phyloP scores from a whole-genome alignment of 1,140 invertebrate species.

The Macrocentrus cingulum region DNA sequence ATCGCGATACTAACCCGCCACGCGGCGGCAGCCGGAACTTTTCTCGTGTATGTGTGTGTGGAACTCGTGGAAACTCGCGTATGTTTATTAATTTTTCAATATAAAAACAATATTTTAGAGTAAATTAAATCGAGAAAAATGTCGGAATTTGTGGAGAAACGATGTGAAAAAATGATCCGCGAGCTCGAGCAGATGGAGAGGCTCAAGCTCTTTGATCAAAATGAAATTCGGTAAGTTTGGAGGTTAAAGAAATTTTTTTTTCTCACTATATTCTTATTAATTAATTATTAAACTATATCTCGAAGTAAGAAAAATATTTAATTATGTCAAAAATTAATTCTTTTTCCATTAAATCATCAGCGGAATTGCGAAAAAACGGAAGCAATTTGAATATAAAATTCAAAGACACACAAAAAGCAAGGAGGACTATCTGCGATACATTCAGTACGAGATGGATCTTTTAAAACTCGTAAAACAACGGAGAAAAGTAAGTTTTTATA shows the following conservation, averaged over 20 bases:
- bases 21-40: too few relatives aligned
- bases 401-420: conserved; percentile 68
- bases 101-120: too few relatives aligned
- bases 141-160: conserved; percentile 75
- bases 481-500: conserved; percentile 49
- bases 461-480: conserved; percentile 66
- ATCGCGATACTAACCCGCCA: too few relatives aligned
- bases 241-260: conserved; percentile 22
- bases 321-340: too few relatives aligned
- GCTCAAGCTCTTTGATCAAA: conserved; percentile 66
- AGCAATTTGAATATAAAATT: conserved; percentile 72
- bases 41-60: too few relatives aligned
- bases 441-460: conserved; percentile 72
- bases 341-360: conserved; percentile 51
- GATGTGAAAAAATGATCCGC: conserved; percentile 71
- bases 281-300: too few relatives aligned
- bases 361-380: conserved; percentile 69
- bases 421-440: conserved; percentile 73
- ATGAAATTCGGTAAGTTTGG: conserved; percentile 67
- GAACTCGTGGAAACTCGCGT: too few relatives aligned
- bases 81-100: too few relatives aligned
- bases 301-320: too few relatives aligned
- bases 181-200: conserved; percentile 73
- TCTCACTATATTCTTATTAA: background rate
- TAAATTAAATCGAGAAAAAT: conserved; percentile 49